Evolutionary conservation across 2,888 invertebrate genomes (phyloP).

Genomic region (Zhuqinia jingwanae): DNA sequence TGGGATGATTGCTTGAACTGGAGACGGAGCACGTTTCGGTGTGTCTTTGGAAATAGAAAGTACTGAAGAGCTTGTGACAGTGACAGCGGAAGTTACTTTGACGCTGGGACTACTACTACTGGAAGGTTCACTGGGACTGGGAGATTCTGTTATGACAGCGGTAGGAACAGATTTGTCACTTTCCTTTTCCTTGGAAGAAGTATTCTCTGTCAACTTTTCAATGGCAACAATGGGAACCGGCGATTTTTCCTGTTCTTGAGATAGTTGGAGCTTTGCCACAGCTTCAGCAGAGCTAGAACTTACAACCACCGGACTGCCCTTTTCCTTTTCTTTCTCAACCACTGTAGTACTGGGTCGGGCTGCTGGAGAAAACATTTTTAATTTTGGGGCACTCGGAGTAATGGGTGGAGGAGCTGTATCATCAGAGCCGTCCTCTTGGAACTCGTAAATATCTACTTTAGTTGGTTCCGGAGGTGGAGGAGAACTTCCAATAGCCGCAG

Average conservation of each 20-base stretch:
- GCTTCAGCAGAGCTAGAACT: conserved; percentile 36
- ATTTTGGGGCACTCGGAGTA: conserved; percentile 71
- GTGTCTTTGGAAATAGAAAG: background rate
- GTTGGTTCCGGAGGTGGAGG: conserved; percentile 31
- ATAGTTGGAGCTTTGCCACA: conserved; percentile 32
- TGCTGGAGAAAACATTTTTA: conserved; percentile 78
- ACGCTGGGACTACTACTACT: background rate
- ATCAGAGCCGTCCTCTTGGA: conserved; percentile 76
- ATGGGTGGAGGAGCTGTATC: conserved; percentile 39
- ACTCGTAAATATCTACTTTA: conserved; percentile 77
- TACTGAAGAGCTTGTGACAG: background rate
- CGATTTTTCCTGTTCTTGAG: conserved; percentile 34
- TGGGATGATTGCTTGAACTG: no score
- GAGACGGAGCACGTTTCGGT: background rate
- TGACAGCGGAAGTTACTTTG: background rate
- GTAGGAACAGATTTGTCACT: background rate
- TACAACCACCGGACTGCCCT: conserved; percentile 3
- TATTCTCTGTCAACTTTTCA: conserved; percentile 9
- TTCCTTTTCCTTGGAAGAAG: background rate
- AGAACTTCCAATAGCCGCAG: conserved; percentile 69
- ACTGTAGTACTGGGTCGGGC: conserved; percentile 74
- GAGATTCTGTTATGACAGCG: background rate
- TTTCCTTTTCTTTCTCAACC: conserved; percentile 23
- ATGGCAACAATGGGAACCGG: conserved; percentile 45
- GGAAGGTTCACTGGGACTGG: background rate